Conservation (phyloP, 2,888 invertebrate species). For the Teinopalpus imperialis region DNA sequence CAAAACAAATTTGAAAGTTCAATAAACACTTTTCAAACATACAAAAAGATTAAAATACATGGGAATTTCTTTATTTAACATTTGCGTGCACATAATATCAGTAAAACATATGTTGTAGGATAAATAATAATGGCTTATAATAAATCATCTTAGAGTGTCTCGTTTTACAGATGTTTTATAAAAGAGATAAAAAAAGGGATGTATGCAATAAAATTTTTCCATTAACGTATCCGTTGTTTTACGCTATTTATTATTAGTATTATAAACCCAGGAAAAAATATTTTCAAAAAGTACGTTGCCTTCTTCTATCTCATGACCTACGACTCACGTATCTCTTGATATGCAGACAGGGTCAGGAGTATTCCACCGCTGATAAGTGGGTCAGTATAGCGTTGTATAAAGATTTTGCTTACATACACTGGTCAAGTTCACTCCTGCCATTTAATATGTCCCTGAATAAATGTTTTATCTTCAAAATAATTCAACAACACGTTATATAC, state of each 20-base stretch:
- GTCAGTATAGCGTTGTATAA: conserved; percentile 65
- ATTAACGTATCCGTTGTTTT: background rate
- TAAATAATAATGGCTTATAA: too few species aligned
- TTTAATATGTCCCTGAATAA: conserved; percentile 4
- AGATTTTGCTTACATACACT: conserved; percentile 30
- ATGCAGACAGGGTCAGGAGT: conserved; percentile 62
- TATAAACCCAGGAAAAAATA: conserved; percentile 55
- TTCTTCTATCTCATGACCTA: conserved; percentile 59
- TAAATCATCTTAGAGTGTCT: too few species aligned
- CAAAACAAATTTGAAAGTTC: conserved; percentile 45
- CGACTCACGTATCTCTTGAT: conserved; percentile 51
- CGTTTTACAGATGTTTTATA: too few species aligned
- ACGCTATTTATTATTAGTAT: conserved; percentile 50
- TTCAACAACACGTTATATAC: background rate
- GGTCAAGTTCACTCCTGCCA: conserved; percentile 68
- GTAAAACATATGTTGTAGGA: too few species aligned
- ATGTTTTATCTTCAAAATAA: background rate
- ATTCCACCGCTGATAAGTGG: conserved; percentile 59
- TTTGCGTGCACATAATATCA: too few species aligned
- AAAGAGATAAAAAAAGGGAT: background rate
- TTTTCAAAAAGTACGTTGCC: conserved; percentile 72
- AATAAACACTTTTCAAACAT: conserved; percentile 17
- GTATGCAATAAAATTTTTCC: background rate
- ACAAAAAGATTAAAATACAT: too few species aligned
- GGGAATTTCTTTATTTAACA: too few species aligned